Base-by-base conservation (phyloP, 1,140 invertebrate species). In the Trialeurodes vaporariorum region DNA sequence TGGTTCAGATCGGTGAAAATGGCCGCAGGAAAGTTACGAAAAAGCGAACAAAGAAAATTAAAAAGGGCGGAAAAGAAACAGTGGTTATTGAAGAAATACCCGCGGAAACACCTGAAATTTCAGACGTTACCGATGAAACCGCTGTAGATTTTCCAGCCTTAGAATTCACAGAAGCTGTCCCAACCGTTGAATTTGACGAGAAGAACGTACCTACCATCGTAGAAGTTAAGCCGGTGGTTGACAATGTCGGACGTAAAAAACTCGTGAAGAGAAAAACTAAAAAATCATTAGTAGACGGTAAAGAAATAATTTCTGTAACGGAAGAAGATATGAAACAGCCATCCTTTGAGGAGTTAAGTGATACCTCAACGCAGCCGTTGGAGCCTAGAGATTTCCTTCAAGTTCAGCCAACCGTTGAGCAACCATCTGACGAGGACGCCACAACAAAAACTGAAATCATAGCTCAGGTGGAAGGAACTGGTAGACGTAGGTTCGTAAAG, bases 291-390 rank as follows among this genome's bases (percentile, higher is more conserved):
- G 17, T 65, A 25, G 27, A 49, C 34, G 34, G 17, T 23, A 64
- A 22, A 49, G 13, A 68, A 9, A 26, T 60, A n/a, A 22, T 27
- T 40, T 12, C 12, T 27, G 27, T 27, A 5, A 65, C 27, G 25
- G 59, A 70, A 61, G 66, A 68, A 61, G 64, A 61, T 25, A 26
- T 63, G 23, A 59, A 61, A 21, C 2, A 23, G 12, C 22, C 58
- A 9, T 9, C 34, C 34, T 49, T 49, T 49, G 34, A 49, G 5
- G 34, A 49, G 17, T 17, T 9, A 9, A 5, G 5, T 17, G 34
- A 49, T 5, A 17, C 5, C 34, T 9, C 17, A 9, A 49, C 34
- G 5, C 5, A 49, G 34, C 34, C 34, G 17, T 5, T 49, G 5
- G 34, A 49, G 17, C 34, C 34, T 17, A 17, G 17, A 49, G 34